A percentile compares a stretch with the other conserved stretches of the same genome.
phyloP scores from a whole-genome alignment of 2,797 vertebrate species.

The Bufotes viridis region DNA sequence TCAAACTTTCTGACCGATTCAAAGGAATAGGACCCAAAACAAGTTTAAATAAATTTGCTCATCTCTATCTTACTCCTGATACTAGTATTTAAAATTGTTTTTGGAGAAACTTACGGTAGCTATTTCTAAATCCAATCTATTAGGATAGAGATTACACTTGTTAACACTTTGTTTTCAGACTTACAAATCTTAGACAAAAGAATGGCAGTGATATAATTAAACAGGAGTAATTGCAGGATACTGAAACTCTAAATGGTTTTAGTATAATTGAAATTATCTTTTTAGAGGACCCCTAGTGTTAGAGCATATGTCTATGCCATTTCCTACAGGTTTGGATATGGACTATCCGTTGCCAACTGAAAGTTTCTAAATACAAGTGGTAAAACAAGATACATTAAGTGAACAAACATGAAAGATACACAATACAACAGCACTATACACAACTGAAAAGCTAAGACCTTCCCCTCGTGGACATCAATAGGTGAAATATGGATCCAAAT shows the following conservation, averaged over 20 bases:
- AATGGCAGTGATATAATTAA: conserved; percentile 7
- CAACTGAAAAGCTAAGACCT: not conserved
- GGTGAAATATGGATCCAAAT: too few relatives aligned
- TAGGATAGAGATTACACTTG: not conserved
- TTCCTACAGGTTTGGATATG: not conserved
- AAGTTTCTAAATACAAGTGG: not conserved
- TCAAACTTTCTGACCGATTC: too few relatives aligned
- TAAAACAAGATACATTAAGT: not conserved
- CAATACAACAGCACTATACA: not conserved
- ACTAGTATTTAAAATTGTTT: not conserved
- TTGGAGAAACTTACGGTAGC: not conserved
- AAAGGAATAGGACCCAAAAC: too few relatives aligned
- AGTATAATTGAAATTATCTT: not conserved
- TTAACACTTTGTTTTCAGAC: not conserved
- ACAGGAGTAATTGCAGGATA: not conserved
- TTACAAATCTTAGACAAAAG: conserved; percentile 15
- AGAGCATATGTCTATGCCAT: not conserved
- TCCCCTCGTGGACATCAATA: too few relatives aligned
- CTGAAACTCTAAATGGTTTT: not conserved
- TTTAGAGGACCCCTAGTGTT: not conserved
- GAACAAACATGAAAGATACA: not conserved
- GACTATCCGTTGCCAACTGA: not conserved
- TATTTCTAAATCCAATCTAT: not conserved
- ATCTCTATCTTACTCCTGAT: not conserved
- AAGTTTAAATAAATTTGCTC: too few relatives aligned